phyloP scores from a whole-genome alignment of 2,888 invertebrate genomes.

The Abrostola tripartita region DNA sequence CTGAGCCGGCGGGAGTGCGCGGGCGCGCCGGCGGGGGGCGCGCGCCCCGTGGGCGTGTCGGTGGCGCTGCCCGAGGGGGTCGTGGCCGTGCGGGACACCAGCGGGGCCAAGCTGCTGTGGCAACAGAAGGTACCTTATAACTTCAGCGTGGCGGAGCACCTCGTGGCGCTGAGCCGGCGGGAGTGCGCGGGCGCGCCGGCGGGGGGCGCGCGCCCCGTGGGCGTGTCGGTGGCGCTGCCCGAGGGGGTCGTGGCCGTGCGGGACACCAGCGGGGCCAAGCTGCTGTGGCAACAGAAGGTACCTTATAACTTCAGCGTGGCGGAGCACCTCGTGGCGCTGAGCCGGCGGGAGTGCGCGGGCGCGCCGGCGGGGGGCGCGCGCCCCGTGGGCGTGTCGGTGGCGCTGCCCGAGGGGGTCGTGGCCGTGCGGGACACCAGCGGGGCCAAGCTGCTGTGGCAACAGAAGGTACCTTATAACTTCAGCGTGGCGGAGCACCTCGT shows the following conservation, averaged over 20 bases:
- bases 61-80: constrained; percentile 94
- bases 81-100: constrained; percentile 90
- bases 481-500: too few species aligned
- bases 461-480: constrained; percentile 89
- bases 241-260: constrained; percentile 93
- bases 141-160: constrained; percentile 97
- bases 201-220: constrained; percentile 74
- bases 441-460: constrained; percentile 90
- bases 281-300: constrained; percentile 93
- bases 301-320: constrained; percentile 95
- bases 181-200: constrained; percentile 86
- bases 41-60: constrained; percentile 89
- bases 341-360: constrained; percentile 84
- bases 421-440: constrained; percentile 90
- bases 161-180: constrained; percentile 89
- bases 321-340: constrained; percentile 92
- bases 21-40: constrained; percentile 73
- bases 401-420: constrained; percentile 94
- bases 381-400: constrained; percentile 90
- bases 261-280: constrained; percentile 87
- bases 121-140: constrained; percentile 92
- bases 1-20: constrained; percentile 85
- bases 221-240: constrained; percentile 92
- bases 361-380: constrained; percentile 71
- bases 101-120: constrained; percentile 90